Conservation (phyloP, 1,140 invertebrate genomes). For the Drosophila novamexicana region DNA sequence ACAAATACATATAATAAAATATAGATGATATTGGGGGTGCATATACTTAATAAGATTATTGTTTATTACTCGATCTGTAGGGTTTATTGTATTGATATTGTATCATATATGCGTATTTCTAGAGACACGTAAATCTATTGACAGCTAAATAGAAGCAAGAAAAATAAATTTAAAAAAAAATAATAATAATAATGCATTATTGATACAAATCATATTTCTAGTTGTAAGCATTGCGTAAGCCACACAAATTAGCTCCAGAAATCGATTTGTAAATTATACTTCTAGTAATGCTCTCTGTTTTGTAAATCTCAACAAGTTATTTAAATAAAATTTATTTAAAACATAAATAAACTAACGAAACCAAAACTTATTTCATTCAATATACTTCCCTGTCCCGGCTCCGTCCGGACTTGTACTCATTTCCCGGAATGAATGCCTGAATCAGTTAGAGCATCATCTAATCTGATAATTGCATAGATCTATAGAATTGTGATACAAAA, state of each 20-base stretch:
- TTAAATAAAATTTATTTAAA: constrained; percentile 83
- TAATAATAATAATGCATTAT: constrained; percentile 36
- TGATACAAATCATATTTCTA: constrained; percentile 37
- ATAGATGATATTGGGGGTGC: constrained; percentile 43
- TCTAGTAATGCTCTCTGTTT: constrained; percentile 78
- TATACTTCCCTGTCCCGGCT: too few relatives aligned
- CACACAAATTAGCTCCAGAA: constrained; percentile 61
- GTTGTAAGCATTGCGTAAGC: constrained; percentile 53
- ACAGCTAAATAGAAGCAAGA: constrained; percentile 39
- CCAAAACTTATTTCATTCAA: too few relatives aligned
- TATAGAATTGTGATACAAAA: too few relatives aligned
- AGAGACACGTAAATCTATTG: constrained; percentile 31
- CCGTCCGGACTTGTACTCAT: too few relatives aligned
- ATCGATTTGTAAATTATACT: constrained; percentile 76
- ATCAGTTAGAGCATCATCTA: too few relatives aligned
- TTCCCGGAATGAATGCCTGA: too few relatives aligned
- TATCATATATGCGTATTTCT: constrained; percentile 54
- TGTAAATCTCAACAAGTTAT: constrained; percentile 81
- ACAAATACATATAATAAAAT: constrained; percentile 19
- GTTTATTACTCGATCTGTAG: constrained; percentile 78
- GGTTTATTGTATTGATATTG: constrained; percentile 68
- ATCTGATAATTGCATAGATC: too few relatives aligned
- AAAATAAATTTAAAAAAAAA: too few relatives aligned
- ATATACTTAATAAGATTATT: constrained; percentile 66
- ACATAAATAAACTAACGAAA: constrained; percentile 33